Evolutionary conservation across 2,113 vertebrate genomes (phyloP).

Genomic region (Falco punctatus): DNA sequence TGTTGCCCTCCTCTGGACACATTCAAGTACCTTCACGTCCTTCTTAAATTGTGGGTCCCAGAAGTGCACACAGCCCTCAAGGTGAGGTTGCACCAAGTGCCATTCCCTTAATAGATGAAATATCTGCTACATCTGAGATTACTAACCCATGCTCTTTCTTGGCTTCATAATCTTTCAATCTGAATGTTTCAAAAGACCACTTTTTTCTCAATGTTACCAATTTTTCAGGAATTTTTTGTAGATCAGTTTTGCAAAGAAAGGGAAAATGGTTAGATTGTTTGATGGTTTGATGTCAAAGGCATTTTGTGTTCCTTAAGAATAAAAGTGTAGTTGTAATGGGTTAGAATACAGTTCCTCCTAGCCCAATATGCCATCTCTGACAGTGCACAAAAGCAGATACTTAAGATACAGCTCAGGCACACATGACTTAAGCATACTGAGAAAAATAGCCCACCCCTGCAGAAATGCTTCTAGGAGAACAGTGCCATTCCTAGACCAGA

Average conservation of each 20-base stretch:
- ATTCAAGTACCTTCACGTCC: fast-evolving
- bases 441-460: neutral
- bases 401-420: neutral
- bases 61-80: neutral
- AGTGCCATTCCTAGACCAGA: neutral
- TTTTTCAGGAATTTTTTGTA: neutral
- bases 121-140: neutral
- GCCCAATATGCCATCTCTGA: neutral
- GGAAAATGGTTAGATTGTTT: neutral
- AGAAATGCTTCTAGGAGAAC: neutral
- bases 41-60: neutral
- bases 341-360: neutral
- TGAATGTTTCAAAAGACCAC: neutral
- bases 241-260: neutral
- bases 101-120: neutral
- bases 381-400: neutral
- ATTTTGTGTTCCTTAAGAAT: neutral
- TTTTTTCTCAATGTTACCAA: neutral
- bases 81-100: fast-evolving
- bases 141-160: neutral
- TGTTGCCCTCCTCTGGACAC: fast-evolving
- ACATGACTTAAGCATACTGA: neutral
- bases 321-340: neutral
- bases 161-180: neutral
- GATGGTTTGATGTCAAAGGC: neutral